Evolutionary conservation across 2,113 vertebrate species (phyloP).

Genomic region (Hoplias malabaricus): DNA sequence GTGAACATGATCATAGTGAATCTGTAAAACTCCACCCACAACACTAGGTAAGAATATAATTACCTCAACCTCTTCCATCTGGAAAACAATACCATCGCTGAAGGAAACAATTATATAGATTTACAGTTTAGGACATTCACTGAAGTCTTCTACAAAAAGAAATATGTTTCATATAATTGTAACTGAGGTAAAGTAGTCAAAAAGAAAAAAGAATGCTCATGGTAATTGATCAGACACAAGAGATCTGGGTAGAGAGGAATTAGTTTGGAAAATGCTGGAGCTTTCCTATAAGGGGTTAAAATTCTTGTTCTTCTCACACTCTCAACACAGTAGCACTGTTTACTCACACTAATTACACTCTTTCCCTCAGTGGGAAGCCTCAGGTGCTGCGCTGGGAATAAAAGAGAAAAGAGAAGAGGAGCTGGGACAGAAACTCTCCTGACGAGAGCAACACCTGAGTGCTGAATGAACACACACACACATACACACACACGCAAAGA

Average conservation of each 20-base stretch:
- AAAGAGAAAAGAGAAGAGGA: not conserved
- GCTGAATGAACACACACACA: too few species aligned
- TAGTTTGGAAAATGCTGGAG: not conserved
- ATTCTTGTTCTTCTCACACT: not conserved
- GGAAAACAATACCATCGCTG: too few species aligned
- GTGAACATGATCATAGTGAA: too few species aligned
- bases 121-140: not conserved
- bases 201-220: not conserved
- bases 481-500: constrained; percentile 2
- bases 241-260: not conserved
- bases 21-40: too few species aligned
- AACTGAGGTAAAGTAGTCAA: too few species aligned
- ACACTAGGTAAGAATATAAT: too few species aligned
- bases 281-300: not conserved
- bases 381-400: not conserved
- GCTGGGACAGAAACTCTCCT: not conserved
- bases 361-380: not conserved
- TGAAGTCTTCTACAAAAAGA: not conserved
- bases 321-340: not conserved
- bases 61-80: too few species aligned
- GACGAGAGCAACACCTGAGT: not conserved
- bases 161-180: too few species aligned
- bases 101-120: too few species aligned
- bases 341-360: not conserved
- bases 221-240: not conserved